Base-by-base conservation (phyloP, 2,888 invertebrate genomes). In the Drosophila recens region DNA sequence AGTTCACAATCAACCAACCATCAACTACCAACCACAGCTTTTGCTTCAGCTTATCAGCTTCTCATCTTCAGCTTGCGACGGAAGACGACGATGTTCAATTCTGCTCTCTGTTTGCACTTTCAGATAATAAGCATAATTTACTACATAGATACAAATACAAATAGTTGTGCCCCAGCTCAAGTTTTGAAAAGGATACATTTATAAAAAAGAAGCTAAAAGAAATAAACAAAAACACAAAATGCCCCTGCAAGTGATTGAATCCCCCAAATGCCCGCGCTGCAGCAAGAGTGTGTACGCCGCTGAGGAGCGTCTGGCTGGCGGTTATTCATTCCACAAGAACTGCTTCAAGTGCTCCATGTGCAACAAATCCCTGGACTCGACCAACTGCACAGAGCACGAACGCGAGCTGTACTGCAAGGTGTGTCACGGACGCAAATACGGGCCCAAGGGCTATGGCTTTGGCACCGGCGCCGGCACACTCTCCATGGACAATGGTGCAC, bases 331-430 rank as follows among this genome's bases (percentile, higher is more conserved):
- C 89, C 86, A 87, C 89, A 87, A 87, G 87, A 75, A 88, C 59
- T 87, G 86, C 89, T 87, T 88, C 69, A 90, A 90, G 69, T 87
- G 86, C 72, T 80, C 90, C 33, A 83, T 87, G 90, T 87, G 86
- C 81, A 87, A 87, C 79, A 87, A 87, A 87, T 89, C 89, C 3
- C 54, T 87, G 71, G 86, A 87, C 66, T 87, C 86, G 36, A 87
- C 86, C 87, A 87, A 87, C 49, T 90, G 86, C 53, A 56, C 86
- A 30, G 86, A 87, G 76, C 86, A 87, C 61, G 86, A 87, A 15
- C 87, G 88, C 33, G 90, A 87, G 42, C 68, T 87, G 56, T 87
- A 74, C 77, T 87, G 86, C 81, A 87, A 87, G 72, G 73, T 79
- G 6, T 87, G 86, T 54, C 86, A 87, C 51, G 86, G 86, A 45